phyloP scores from a whole-genome alignment of 2,113 vertebrate genomes.

The Limanda limanda region DNA sequence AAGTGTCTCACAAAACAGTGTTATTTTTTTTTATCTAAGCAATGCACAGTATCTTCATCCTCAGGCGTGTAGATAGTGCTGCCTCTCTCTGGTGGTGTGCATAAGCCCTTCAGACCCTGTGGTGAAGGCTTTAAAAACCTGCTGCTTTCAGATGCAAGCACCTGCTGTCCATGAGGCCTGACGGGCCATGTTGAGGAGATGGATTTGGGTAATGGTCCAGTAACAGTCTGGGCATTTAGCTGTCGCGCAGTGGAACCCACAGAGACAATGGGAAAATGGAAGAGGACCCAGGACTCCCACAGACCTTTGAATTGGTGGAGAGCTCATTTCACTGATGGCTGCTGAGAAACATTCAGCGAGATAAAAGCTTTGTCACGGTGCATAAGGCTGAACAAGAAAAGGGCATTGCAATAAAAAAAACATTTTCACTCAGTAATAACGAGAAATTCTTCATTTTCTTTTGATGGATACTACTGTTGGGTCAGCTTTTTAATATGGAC shows the following conservation, averaged over 20 bases:
- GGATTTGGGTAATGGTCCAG: conserved; percentile 69
- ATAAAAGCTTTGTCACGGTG: neutral
- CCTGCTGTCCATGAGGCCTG: conserved; percentile 48
- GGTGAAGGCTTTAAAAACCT: conserved; percentile 50
- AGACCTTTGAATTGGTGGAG: conserved; percentile 23
- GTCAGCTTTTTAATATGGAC: too few relatives aligned
- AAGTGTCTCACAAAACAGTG: neutral
- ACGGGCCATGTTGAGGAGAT: conserved; percentile 37
- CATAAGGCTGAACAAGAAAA: neutral
- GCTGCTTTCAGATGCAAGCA: conserved; percentile 51
- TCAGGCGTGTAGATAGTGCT: neutral
- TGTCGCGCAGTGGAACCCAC: conserved; percentile 22
- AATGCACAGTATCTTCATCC: neutral
- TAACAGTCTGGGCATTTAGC: conserved; percentile 42
- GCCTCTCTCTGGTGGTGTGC: neutral
- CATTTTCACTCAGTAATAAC: too few relatives aligned
- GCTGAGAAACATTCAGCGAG: conserved; percentile 5
- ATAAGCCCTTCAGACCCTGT: conserved; percentile 36
- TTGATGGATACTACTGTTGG: too few relatives aligned
- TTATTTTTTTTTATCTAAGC: neutral
- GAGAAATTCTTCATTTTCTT: neutral
- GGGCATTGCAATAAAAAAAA: neutral
- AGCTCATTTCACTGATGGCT: conserved; percentile 16
- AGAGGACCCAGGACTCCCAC: conserved; percentile 32
- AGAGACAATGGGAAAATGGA: conserved; percentile 13